Evolutionary conservation across 2,888 invertebrate species (phyloP).

Genomic region (Cephus pulcher): DNA sequence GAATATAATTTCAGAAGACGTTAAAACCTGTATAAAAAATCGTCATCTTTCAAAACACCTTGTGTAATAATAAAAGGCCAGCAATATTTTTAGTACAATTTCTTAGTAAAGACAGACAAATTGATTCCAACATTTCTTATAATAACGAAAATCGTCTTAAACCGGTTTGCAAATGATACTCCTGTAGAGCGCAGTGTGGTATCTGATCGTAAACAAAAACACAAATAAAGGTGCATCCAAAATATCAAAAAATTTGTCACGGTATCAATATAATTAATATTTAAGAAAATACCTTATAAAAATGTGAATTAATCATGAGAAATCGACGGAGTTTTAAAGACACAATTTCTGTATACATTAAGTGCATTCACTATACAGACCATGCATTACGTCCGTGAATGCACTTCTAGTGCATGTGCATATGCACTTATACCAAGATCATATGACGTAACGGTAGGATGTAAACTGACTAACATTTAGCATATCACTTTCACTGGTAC

Average conservation of each 20-base stretch:
- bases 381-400: background rate
- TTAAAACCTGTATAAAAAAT: background rate
- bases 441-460: background rate
- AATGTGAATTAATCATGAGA: background rate
- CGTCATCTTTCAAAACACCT: background rate
- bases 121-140: background rate
- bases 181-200: background rate
- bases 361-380: background rate
- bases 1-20: background rate
- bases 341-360: background rate
- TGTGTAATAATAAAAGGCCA: background rate
- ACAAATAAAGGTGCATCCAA: background rate
- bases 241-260: background rate
- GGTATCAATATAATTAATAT: background rate
- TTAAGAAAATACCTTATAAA: background rate
- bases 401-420: background rate
- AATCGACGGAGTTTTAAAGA: background rate
- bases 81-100: background rate
- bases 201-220: background rate
- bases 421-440: background rate
- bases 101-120: background rate
- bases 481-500: background rate
- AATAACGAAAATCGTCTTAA: background rate
- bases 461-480: background rate
- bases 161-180: background rate